Conservation (phyloP, 2,113 vertebrate genomes). For the Lagenorhynchus albirostris region DNA sequence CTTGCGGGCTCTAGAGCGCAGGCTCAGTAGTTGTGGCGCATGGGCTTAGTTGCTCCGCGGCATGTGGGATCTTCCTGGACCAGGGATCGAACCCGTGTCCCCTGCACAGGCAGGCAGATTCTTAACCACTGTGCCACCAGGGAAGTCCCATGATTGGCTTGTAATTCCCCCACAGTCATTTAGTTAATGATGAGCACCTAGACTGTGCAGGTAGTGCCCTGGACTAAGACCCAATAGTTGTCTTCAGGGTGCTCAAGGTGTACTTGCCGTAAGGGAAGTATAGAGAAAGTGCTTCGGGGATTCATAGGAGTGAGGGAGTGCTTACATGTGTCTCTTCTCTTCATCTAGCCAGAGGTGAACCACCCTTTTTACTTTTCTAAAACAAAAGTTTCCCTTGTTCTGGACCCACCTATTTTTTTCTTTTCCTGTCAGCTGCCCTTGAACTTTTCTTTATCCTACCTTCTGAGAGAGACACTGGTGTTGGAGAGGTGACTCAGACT, state of each 20-base stretch:
- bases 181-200: background rate
- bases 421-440: slow-evolving; percentile 46
- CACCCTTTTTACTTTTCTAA: slow-evolving; percentile 19
- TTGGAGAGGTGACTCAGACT: slow-evolving; percentile 51
- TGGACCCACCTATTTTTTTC: slow-evolving; percentile 37
- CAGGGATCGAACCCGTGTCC: too few relatives aligned
- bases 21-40: too few relatives aligned
- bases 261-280: background rate
- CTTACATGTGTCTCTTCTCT: background rate
- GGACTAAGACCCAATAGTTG: background rate
- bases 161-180: slow-evolving; percentile 24
- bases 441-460: slow-evolving; percentile 35
- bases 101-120: too few relatives aligned
- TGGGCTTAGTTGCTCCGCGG: rapidly evolving
- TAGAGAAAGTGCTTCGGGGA: background rate
- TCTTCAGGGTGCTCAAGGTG: background rate
- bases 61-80: too few relatives aligned
- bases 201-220: background rate
- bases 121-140: too few relatives aligned
- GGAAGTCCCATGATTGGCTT: background rate
- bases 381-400: slow-evolving; percentile 49
- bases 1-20: too few relatives aligned
- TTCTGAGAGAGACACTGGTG: background rate
- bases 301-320: background rate
- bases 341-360: background rate